These are phyloP conservation scores for Dicrurus megarhynchus DNA, from an alignment of 2,113 vertebrate genomes.

Conservation along the genomic window DNA sequence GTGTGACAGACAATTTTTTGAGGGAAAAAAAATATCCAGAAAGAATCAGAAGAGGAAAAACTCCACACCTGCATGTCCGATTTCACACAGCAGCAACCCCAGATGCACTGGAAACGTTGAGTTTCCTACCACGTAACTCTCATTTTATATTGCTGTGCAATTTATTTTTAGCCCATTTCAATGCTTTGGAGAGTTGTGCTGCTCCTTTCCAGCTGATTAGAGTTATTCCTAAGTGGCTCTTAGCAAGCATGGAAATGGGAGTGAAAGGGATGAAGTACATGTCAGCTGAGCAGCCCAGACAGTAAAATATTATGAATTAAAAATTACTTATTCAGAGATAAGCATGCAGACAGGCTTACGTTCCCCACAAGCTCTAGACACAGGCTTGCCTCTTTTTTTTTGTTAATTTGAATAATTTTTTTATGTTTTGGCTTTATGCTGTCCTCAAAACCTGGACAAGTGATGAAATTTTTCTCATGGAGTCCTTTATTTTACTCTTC, in stretches of 20 bases:
- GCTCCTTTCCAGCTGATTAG: conserved; percentile 15
- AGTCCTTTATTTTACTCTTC: not conserved
- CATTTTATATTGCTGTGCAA: not conserved
- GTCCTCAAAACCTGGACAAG: not conserved
- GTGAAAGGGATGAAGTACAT: not conserved
- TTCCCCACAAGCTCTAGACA: not conserved
- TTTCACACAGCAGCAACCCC: not conserved
- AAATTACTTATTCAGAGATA: not conserved
- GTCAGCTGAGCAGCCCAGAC: not conserved
- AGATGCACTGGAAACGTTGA: not conserved
- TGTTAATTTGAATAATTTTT: not conserved
- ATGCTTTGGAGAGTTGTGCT: not conserved
- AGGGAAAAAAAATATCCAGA: not conserved
- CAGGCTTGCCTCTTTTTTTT: not conserved
- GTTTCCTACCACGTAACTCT: not conserved
- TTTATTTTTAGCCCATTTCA: not conserved
- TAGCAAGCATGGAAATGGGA: conserved; percentile 6
- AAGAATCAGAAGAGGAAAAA: not conserved
- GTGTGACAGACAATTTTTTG: not conserved
- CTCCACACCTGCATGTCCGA: not conserved
- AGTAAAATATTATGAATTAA: conserved; percentile 11
- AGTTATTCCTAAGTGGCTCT: conserved; percentile 24
- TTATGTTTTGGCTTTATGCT: not conserved
- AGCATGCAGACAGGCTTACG: not conserved
- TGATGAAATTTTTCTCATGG: not conserved